Base-by-base conservation (phyloP, 2,888 invertebrate species). In the Apotomis turbidana region DNA sequence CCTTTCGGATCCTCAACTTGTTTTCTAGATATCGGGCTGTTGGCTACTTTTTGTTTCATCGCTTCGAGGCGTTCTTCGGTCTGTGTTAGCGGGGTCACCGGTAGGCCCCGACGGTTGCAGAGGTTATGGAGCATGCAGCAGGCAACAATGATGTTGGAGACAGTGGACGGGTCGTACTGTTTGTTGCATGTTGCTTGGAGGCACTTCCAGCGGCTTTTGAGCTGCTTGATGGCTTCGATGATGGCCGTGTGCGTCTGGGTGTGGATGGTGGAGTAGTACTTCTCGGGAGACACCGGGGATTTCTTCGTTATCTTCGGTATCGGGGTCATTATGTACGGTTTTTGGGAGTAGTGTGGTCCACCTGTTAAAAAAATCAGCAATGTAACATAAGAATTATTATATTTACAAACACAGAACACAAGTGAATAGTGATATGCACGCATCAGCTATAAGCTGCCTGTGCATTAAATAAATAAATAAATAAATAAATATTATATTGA, bases 31-130 rank as follows among this genome's bases (percentile, higher is more conserved):
- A 90, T 76, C 0, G 92, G 86, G 0, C 88, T 86, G n/a, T 91
- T 91, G 0, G 92, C 92, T 0, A 92, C 92, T 51, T 90, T 90
- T 73, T 92, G 92, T 59, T 92, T 92, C 92, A 92, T 91, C 0
- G 85, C 85, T 69, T 92, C 92, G 5, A 92, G 68, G 0, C 92
- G 77, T 52, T 92, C 92, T 46, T 92, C 92, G 0, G 92, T 84
- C 12, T 87, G 88, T 0, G 90, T 90, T 87, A 92, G 89, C 0
- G 84, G 85, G 0, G 85, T 80, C 0, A 85, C 75, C 0, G 89
- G 86, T 1, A 91, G 15, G 0, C 87, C 87, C 5, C 84, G 76
- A 8, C 81, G 77, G 58, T 85, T 89, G 54, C 91, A 91, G 0
- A 92, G 84, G 70, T 92, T 92, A 66, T 92, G 89, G 0, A 92